Conservation (phyloP, 2,888 invertebrate species). For the Hypolimnas misippus region DNA sequence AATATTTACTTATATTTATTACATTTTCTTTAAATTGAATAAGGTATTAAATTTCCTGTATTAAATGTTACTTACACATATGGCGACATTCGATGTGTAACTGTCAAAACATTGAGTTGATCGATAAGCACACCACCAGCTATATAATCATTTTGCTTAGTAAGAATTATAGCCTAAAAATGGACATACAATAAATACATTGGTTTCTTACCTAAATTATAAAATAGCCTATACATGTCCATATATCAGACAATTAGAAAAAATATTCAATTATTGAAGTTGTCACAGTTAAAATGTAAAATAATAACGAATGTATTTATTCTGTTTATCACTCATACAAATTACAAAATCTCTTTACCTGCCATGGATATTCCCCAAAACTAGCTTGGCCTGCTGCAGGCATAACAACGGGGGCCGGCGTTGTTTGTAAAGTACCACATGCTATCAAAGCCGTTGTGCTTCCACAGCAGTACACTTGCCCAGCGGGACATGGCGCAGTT, state of each 20-base stretch:
- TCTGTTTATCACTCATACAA: no score
- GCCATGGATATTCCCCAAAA: slow-evolving; percentile 90
- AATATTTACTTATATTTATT: no score
- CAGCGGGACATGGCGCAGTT: slow-evolving; percentile 57
- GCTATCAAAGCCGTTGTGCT: slow-evolving; percentile 53
- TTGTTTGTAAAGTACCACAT: slow-evolving; percentile 75
- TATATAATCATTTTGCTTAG: slow-evolving; percentile 85
- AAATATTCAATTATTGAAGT: no score
- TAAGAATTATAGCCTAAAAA: slow-evolving; percentile 82
- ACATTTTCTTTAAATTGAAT: no score
- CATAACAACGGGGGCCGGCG: slow-evolving; percentile 60
- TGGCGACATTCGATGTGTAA: slow-evolving; percentile 87
- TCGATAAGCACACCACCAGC: slow-evolving; percentile 90
- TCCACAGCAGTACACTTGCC: slow-evolving; percentile 75
- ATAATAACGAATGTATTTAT: no score
- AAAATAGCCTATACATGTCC: no score
- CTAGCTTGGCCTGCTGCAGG: slow-evolving; percentile 82
- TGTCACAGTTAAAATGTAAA: no score
- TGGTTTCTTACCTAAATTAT: no score
- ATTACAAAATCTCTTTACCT: slow-evolving; percentile 68
- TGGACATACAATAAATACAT: no score
- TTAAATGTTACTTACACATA: slow-evolving; percentile 79
- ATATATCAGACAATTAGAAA: no score
- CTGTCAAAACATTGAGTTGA: slow-evolving; percentile 87
- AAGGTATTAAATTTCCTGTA: no score